A percentile compares a stretch with the other conserved stretches of the same genome.
phyloP scores from a whole-genome alignment of 2,797 vertebrate genomes.

The Pseudochromis fuscus region DNA sequence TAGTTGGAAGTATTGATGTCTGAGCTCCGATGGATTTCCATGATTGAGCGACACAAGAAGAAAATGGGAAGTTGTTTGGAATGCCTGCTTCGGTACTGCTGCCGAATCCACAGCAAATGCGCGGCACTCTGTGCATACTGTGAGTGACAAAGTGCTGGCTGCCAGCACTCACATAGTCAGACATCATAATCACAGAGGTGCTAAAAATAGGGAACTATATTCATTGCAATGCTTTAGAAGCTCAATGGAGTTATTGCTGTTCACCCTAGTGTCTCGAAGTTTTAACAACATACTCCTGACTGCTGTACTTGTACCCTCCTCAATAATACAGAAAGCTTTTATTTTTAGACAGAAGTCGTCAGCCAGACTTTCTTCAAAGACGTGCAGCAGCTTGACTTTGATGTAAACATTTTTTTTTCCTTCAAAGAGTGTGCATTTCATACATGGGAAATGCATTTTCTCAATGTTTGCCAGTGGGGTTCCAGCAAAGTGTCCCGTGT shows the following conservation, averaged over 20 bases:
- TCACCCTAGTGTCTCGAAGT: slow-evolving; percentile 26
- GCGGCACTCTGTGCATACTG: slow-evolving; percentile 44
- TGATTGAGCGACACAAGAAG: slow-evolving; percentile 44
- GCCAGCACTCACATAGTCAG: slow-evolving; percentile 70
- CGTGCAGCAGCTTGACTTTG: slow-evolving; percentile 25
- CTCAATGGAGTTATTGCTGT: slow-evolving; percentile 57
- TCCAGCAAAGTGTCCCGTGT: slow-evolving; percentile 15
- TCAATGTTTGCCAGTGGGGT: slow-evolving; percentile 21
- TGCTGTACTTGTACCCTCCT: slow-evolving; percentile 34
- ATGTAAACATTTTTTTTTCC: not conserved
- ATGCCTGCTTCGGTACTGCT: slow-evolving; percentile 50
- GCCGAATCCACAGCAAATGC: slow-evolving; percentile 57
- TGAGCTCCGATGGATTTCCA: slow-evolving; percentile 43
- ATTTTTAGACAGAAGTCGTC: slow-evolving; percentile 63
- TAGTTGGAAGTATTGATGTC: slow-evolving; percentile 39
- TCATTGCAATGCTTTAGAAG: slow-evolving; percentile 65
- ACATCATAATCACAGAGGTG: slow-evolving; percentile 79
- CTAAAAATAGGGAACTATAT: slow-evolving; percentile 76
- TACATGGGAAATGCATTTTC: slow-evolving; percentile 60
- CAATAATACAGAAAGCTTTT: slow-evolving; percentile 58
- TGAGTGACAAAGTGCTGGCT: slow-evolving; percentile 76
- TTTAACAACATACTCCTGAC: slow-evolving; percentile 32
- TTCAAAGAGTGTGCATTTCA: slow-evolving; percentile 6
- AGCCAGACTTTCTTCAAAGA: slow-evolving; percentile 51
- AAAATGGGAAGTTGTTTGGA: slow-evolving; percentile 55